phyloP scores from a whole-genome alignment of 2,888 invertebrate species.

The Fragum sueziense region DNA sequence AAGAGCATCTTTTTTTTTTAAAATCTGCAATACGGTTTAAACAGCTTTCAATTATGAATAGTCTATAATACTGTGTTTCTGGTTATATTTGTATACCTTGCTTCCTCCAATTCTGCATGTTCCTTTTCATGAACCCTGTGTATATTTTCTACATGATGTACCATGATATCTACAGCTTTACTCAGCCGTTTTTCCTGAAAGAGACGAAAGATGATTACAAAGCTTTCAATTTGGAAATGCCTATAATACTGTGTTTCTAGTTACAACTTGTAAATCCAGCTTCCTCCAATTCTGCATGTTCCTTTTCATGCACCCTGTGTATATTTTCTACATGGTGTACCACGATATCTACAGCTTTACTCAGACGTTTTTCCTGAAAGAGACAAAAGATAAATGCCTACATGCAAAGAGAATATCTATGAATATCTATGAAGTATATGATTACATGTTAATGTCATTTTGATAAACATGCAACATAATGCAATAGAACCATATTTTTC shows the following conservation, averaged over 20 bases:
- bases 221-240: no score
- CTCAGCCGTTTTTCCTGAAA: slow-evolving; percentile 85
- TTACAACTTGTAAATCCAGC: slow-evolving; percentile 84
- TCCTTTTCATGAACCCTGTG: slow-evolving; percentile 85
- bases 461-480: no score
- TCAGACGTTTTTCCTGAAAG: slow-evolving; percentile 84
- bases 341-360: slow-evolving; percentile 85
- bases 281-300: slow-evolving; percentile 85
- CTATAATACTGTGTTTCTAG: no score
- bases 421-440: background rate
- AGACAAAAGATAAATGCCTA: background rate
- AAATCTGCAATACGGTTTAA: no score
- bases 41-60: no score
- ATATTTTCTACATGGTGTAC: slow-evolving; percentile 85
- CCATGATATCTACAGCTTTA: slow-evolving; percentile 85
- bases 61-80: no score
- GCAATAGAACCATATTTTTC: no score
- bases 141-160: slow-evolving; percentile 85
- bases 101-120: slow-evolving; percentile 85
- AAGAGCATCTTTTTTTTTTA: no score
- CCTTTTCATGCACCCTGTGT: slow-evolving; percentile 85
- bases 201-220: background rate
- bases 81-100: no score
- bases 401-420: background rate
- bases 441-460: background rate